These are phyloP conservation scores for Chrysolina haemoptera DNA, from an alignment of 2,888 invertebrate species.

Conservation along the genomic window DNA sequence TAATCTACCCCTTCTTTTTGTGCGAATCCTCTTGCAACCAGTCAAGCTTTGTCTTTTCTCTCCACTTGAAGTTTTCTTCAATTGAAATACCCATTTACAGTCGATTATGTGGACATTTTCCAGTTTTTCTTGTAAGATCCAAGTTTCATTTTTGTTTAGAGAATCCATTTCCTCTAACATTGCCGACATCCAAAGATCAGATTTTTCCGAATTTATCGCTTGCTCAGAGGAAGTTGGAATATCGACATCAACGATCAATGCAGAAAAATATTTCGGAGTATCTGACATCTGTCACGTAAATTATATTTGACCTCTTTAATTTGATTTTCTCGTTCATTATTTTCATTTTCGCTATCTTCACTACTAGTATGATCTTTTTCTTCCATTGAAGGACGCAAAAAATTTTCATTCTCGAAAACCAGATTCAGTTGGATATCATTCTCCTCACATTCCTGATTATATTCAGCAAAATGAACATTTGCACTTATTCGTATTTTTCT, in stretches of 20 bases:
- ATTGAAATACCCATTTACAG: slow-evolving; percentile 41
- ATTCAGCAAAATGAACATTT: background rate
- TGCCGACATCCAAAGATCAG: slow-evolving; percentile 2
- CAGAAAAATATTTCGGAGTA: background rate
- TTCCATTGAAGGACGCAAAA: background rate
- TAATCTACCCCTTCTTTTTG: slow-evolving; percentile 37
- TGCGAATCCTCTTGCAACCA: slow-evolving; percentile 41
- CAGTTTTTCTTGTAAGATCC: slow-evolving; percentile 19
- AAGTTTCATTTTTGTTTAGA: too few species aligned
- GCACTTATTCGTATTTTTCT: background rate
- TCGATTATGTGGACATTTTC: slow-evolving; percentile 35
- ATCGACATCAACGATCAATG: background rate
- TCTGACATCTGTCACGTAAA: background rate
- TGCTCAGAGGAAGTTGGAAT: slow-evolving; percentile 43
- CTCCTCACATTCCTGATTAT: background rate
- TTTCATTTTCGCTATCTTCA: background rate
- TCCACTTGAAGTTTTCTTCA: slow-evolving; percentile 26
- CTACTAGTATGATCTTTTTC: background rate
- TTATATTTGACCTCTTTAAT: background rate
- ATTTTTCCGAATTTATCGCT: slow-evolving; percentile 37
- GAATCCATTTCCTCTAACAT: background rate
- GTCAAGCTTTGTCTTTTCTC: slow-evolving; percentile 36
- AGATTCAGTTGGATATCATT: background rate
- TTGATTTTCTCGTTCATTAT: too few species aligned
- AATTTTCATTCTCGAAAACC: background rate